phyloP scores from a whole-genome alignment of 2,797 vertebrate species.

The Gallinago solitaria region DNA sequence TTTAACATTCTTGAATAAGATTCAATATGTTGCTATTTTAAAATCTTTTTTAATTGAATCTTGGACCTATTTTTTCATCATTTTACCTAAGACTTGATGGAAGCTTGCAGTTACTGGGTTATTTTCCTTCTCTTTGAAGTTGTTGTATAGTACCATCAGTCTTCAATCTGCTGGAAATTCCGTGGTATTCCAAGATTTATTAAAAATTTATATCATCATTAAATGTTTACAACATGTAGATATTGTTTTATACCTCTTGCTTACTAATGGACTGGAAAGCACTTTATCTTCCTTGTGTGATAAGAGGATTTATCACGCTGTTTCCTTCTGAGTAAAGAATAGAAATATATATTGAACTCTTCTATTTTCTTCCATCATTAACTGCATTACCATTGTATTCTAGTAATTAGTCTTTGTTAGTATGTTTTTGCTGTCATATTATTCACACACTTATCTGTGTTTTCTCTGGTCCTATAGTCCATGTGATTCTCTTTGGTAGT shows the following conservation, averaged over 20 bases:
- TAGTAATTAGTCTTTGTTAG: background rate
- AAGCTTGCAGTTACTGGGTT: background rate
- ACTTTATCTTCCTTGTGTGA: background rate
- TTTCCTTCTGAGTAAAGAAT: background rate
- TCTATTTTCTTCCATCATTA: background rate
- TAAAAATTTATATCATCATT: background rate
- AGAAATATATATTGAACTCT: background rate
- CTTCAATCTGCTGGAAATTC: background rate
- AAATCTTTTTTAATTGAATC: background rate
- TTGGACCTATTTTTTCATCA: background rate
- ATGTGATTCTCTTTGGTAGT: background rate
- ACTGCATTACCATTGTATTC: background rate
- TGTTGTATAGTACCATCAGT: background rate
- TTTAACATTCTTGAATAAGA: background rate
- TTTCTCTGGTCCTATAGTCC: background rate
- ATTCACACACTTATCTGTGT: background rate
- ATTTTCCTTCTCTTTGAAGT: background rate
- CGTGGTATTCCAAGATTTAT: background rate
- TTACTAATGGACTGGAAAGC: conserved; percentile 15
- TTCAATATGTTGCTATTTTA: background rate
- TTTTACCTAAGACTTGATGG: background rate
- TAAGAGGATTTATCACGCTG: background rate
- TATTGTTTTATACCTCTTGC: background rate
- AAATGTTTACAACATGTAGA: background rate
- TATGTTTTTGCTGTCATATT: background rate